Evolutionary conservation across 2,797 vertebrate genomes (phyloP), one percentile per base, ranked within the genome.

Genomic region (Cyprinodon diabolis): DNA sequence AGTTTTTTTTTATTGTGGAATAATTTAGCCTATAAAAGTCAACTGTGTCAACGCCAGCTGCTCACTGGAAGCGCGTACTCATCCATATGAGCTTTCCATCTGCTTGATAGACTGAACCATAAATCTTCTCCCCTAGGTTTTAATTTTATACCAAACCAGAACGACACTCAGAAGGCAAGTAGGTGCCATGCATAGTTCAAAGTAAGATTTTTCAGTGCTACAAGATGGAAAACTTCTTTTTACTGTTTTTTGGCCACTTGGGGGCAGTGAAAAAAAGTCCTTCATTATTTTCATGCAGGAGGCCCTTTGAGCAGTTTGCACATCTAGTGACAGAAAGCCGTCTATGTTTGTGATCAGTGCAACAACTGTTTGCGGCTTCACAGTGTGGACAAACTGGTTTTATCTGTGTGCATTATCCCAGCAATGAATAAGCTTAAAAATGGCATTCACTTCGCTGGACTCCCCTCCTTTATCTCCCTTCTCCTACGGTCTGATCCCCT

Each of bases 31-130:
- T 93, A 90, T 89, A 82, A 93, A 93, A 93, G 82, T 88, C 83
- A 92, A 93, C 84, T 87, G 65, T 87, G 83, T 87, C 85, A 83
- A 77, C 84, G 78, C 80, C 90, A 92, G 90, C 87, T 84, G 71
- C 80, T 69, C 75, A 86, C 82, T 71, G 66, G 67, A 69, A 86
- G 68, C 68, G 74, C 58, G 74, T 77, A 83, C 82, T 85, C 83
- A 43, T 35, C 84, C 56, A 84, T 87, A 89, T 88, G 87, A 87
- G 80, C 79, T 90, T 85, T 86, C 91, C 91, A 89, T 84, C 83
- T 86, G 90, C 76, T 83, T 75, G 82, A 93, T 82, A 75, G 84
- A 89, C 81, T 78, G 77, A 87, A 82, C 74, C 69, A 69, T 81
- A 77, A 84, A 49, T 86, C 74, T 67, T 43, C 79, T 68, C 82